Percentiles rank a stretch among this genome's conserved stretches.
These are phyloP conservation scores for Ennomos fuscantarius DNA, from an alignment of 2,888 invertebrate species.

Conservation along the genomic window DNA sequence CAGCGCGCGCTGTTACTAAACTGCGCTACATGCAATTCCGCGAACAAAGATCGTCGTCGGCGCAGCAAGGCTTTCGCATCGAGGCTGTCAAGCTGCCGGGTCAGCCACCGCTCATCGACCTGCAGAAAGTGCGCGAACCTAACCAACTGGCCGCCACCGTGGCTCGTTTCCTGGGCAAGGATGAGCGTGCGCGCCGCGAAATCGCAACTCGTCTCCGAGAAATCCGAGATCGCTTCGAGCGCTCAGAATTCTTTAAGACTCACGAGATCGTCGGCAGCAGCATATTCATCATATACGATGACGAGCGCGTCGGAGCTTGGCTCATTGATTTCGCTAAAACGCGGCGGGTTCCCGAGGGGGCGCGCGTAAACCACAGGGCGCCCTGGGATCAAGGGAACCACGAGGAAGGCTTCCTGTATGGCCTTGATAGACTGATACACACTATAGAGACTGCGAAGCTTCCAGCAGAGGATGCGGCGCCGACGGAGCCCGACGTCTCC, in stretches of 20 bases:
- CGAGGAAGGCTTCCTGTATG: slow-evolving; percentile 97
- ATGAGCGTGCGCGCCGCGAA: slow-evolving; percentile 87
- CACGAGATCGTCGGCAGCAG: slow-evolving; percentile 98
- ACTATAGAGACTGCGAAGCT: slow-evolving; percentile 78
- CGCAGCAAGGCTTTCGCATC: slow-evolving; percentile 96
- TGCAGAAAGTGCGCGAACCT: slow-evolving; percentile 93
- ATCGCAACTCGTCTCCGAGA: slow-evolving; percentile 90
- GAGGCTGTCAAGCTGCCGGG: slow-evolving; percentile 97
- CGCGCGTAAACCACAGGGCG: slow-evolving; percentile 90
- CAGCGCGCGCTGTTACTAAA: slow-evolving; percentile 94
- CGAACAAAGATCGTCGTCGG: slow-evolving; percentile 96
- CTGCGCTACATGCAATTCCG: slow-evolving; percentile 98
- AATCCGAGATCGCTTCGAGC: slow-evolving; percentile 92
- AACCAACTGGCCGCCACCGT: slow-evolving; percentile 91
- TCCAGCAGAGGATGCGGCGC: slow-evolving; percentile 52
- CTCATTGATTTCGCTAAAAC: slow-evolving; percentile 99
- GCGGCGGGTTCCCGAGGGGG: slow-evolving; percentile 88
- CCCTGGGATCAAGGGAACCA: slow-evolving; percentile 97
- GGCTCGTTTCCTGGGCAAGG: slow-evolving; percentile 89
- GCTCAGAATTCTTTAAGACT: slow-evolving; percentile 92
- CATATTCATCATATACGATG: slow-evolving; percentile 96
- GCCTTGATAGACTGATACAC: slow-evolving; percentile 95
- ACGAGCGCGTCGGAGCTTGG: slow-evolving; percentile 95
- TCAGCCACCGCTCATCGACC: slow-evolving; percentile 92
- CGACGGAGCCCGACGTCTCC: slow-evolving; percentile 75